Percentiles rank a stretch among this genome's conserved stretches.
Evolutionary conservation across 2,888 invertebrate species (phyloP).

Genomic region (Microplitis manilae): DNA sequence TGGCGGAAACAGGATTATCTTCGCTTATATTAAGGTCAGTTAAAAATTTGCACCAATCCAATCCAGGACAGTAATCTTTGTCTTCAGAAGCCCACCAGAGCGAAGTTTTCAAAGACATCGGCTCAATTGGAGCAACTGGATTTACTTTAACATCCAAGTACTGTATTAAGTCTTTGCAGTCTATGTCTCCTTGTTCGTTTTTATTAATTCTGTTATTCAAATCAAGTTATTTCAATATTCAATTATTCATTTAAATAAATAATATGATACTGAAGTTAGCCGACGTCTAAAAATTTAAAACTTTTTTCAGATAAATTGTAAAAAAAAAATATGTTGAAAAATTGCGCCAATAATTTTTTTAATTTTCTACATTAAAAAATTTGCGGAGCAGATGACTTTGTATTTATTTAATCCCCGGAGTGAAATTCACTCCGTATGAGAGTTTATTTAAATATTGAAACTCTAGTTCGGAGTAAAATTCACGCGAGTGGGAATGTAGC

Average conservation of each 20-base stretch:
- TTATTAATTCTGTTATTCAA: constrained; percentile 74
- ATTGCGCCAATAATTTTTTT: too few species aligned
- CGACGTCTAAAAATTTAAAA: too few species aligned
- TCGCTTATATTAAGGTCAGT: constrained; percentile 71
- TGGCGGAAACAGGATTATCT: constrained; percentile 46
- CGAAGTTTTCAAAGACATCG: constrained; percentile 70
- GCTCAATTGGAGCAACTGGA: constrained; percentile 72
- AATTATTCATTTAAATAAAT: not conserved
- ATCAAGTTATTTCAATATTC: constrained; percentile 12
- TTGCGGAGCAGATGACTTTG: too few species aligned
- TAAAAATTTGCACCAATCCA: constrained; percentile 73
- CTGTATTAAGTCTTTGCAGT: constrained; percentile 79
- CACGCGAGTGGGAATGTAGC: too few species aligned
- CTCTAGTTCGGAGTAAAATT: too few species aligned
- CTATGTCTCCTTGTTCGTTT: constrained; percentile 78
- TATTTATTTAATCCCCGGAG: too few species aligned
- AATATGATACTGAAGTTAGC: too few species aligned
- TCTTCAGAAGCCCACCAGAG: constrained; percentile 72
- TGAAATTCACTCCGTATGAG: too few species aligned
- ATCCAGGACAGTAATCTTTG: constrained; percentile 67
- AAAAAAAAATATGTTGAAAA: too few species aligned
- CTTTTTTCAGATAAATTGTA: too few species aligned
- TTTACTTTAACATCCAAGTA: constrained; percentile 81
- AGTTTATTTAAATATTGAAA: too few species aligned
- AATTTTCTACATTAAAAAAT: too few species aligned